Evolutionary conservation across 2,113 vertebrate genomes (phyloP).

Genomic region (Thalassarche chlororhynchos): DNA sequence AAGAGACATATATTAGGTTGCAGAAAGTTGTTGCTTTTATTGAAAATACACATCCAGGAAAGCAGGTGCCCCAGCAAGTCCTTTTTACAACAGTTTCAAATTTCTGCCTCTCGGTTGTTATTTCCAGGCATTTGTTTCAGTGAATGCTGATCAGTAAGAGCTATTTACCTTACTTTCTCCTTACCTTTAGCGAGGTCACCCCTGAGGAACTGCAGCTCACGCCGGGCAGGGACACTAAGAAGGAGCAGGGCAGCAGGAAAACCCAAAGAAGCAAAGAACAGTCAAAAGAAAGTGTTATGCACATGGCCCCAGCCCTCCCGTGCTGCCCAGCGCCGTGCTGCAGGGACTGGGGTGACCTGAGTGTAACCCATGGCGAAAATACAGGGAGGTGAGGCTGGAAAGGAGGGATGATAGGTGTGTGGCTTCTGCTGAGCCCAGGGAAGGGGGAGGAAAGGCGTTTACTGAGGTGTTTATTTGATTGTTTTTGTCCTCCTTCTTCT

Average conservation of each 20-base stretch:
- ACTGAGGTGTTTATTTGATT: not conserved
- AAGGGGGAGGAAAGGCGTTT: not conserved
- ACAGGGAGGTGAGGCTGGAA: not conserved
- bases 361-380: rapidly evolving
- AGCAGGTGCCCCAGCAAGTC: not conserved
- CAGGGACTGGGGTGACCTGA: not conserved
- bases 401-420: not conserved
- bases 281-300: not conserved
- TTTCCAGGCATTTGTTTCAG: not conserved
- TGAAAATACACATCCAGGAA: not conserved
- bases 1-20: not conserved
- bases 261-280: not conserved
- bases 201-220: not conserved
- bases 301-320: not conserved
- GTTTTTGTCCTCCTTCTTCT: not conserved
- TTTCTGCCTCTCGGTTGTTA: not conserved
- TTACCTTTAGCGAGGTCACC: not conserved
- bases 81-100: not conserved
- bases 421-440: not conserved
- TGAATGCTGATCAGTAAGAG: not conserved
- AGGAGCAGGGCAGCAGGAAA: not conserved
- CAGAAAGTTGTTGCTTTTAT: not conserved
- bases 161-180: not conserved
- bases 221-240: not conserved
- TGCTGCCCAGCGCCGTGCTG: not conserved